Evolutionary conservation across 2,888 invertebrate genomes (phyloP).

Genomic region (Drosophila leonis): DNA sequence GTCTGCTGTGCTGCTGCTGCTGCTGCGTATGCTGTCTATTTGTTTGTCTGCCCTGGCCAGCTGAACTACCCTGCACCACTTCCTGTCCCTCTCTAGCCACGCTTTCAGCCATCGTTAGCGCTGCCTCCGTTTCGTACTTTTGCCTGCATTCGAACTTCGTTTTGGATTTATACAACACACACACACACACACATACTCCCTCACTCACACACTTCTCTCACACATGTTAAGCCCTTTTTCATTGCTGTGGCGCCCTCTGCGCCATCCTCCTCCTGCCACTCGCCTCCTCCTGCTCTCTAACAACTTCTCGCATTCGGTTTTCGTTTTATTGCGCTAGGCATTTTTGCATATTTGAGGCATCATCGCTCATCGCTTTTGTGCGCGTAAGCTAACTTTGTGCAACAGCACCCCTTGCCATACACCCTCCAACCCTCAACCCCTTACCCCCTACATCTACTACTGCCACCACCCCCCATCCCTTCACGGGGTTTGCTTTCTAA

Average conservation of each 20-base stretch:
- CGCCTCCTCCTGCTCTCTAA: slow-evolving; percentile 12
- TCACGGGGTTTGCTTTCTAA: slow-evolving; percentile 54
- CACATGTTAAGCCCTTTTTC: slow-evolving; percentile 62
- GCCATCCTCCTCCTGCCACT: not conserved
- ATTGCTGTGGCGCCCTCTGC: slow-evolving; percentile 43
- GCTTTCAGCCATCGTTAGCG: slow-evolving; percentile 68
- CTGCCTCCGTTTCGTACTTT: slow-evolving; percentile 41
- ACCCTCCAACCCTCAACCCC: not conserved
- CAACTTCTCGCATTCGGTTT: slow-evolving; percentile 16
- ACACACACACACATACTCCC: slow-evolving; percentile 2
- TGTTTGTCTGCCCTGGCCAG: slow-evolving; percentile 54
- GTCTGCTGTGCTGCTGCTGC: not conserved
- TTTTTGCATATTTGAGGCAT: slow-evolving; percentile 82
- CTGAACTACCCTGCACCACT: slow-evolving; percentile 57
- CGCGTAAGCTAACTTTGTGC: slow-evolving; percentile 62
- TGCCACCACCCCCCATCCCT: not conserved
- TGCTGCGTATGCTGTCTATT: slow-evolving; percentile 48
- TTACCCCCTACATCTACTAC: not conserved
- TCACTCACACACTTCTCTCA: slow-evolving; percentile 10
- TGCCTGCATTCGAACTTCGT: slow-evolving; percentile 77
- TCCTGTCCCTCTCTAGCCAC: not conserved
- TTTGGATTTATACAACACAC: slow-evolving; percentile 54
- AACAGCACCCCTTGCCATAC: not conserved
- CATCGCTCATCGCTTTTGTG: slow-evolving; percentile 82
- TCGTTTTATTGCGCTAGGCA: slow-evolving; percentile 80